phyloP scores from a whole-genome alignment of 2,113 vertebrate genomes.

The Sander lucioperca region DNA sequence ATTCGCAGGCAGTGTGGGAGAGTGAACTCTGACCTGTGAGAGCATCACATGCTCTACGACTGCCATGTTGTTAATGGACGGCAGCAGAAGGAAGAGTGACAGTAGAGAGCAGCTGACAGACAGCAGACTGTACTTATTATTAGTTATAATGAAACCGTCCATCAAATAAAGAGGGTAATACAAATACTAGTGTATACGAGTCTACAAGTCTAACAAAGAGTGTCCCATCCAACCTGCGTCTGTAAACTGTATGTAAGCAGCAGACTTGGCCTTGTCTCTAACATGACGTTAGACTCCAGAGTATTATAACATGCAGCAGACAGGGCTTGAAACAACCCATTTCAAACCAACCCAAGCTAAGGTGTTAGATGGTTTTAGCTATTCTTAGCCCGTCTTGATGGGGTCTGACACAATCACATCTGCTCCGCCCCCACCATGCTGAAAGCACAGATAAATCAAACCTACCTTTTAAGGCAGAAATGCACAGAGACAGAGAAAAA shows the following conservation, averaged over 20 bases:
- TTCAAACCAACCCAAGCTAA: slow-evolving; percentile 47
- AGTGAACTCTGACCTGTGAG: slow-evolving; percentile 36
- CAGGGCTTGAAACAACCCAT: slow-evolving; percentile 29
- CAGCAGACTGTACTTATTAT: background rate
- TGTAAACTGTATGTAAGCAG: background rate
- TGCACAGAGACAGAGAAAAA: slow-evolving; percentile 31
- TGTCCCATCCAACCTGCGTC: background rate
- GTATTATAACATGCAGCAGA: slow-evolving; percentile 5
- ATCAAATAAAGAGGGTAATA: background rate
- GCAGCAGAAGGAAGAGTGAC: background rate
- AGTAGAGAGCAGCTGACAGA: slow-evolving; percentile 23
- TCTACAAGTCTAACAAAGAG: background rate
- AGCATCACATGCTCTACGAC: slow-evolving; percentile 2
- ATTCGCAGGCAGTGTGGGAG: slow-evolving; percentile 36
- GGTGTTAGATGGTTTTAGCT: slow-evolving; percentile 54
- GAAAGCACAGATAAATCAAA: slow-evolving; percentile 69
- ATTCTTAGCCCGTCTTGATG: slow-evolving; percentile 66
- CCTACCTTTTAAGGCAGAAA: slow-evolving; percentile 72
- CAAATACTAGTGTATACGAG: background rate
- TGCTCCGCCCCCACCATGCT: slow-evolving; percentile 54
- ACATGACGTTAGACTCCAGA: slow-evolving; percentile 29
- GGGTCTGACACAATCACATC: slow-evolving; percentile 65
- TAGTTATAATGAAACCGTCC: background rate
- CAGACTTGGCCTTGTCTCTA: slow-evolving; percentile 26
- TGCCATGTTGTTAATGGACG: slow-evolving; percentile 19